Conservation (phyloP, 2,113 vertebrate genomes). For the Ochotona princeps region DNA sequence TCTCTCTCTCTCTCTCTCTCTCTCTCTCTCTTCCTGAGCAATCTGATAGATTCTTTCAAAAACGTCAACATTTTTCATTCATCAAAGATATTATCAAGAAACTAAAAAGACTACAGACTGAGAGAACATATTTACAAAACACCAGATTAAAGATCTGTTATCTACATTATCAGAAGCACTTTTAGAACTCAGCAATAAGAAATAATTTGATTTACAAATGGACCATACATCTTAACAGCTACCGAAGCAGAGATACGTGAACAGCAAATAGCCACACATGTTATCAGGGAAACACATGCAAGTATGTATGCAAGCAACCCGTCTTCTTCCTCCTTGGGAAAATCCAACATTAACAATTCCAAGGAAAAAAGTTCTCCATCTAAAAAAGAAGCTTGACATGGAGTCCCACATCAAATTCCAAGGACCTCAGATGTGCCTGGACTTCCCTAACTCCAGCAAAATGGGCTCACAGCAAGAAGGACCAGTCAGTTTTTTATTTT, state of each 20-base stretch:
- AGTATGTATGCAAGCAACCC: background rate
- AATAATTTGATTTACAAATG: background rate
- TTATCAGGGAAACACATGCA: background rate
- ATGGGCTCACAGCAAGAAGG: background rate
- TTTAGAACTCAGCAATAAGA: background rate
- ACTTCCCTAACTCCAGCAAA: background rate
- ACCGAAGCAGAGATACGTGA: background rate
- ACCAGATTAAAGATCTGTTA: background rate
- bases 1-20: too few species aligned
- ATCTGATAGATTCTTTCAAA: too few species aligned
- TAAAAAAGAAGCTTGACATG: background rate
- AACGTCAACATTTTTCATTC: background rate
- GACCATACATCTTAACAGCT: background rate
- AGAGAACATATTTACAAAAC: background rate
- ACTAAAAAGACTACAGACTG: background rate
- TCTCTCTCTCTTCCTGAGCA: too few species aligned
- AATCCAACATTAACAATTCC: background rate
- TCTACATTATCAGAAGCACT: background rate
- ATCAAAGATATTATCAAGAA: background rate
- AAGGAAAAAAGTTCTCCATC: background rate
- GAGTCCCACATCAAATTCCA: accelerated
- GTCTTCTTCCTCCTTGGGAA: background rate
- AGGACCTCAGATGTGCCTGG: background rate
- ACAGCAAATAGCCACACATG: background rate
- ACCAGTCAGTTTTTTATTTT: background rate